Base-by-base conservation (phyloP, 2,113 vertebrate genomes). In the Pungitius pungitius region DNA sequence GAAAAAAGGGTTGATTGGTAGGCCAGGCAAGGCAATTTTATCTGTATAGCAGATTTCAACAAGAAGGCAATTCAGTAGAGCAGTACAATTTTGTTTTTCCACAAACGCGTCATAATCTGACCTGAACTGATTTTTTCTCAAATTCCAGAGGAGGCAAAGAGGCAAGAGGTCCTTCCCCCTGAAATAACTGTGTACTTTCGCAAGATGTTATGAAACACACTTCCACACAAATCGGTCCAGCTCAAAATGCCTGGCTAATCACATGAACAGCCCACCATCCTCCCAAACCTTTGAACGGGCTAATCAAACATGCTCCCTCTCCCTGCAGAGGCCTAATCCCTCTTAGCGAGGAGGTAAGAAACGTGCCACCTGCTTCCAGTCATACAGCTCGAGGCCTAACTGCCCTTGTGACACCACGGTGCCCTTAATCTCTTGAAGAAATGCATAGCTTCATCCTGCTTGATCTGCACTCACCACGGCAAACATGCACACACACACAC, bases 351-450 rank as follows among this genome's bases (percentile, higher is more conserved):
- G 75, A 83, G 3, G 77, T 66, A 80, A 45, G 80, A 86, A 90
- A 86, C 82, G 83, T 87, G 87, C 84, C 83, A 85, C 85, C 83
- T 86, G 89, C 82, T 85, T 88, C 87, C 85, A 82, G 78, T 56
- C 76, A 47, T 66, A 51, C 74, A 72, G 54, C 69, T 84, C 40
- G 5, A 59, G 72, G 87, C 83, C 79, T 58, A 59, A 78, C 65
- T 69, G 87, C 70, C 83, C 87, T 86, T 85, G 81, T 91, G 91
- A 91, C 82, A 86, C 80, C 56, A 74, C 1, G 27, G 64, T 70
- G 59, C 69, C 37, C 30, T 30, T 87, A 89, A 90, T 86, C 87
- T 78, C 68, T 61, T 43, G 59, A 87, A 66, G 70, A 78, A 89
- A 88, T 85, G 76, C 83, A 83, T 42, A 78, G 77, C 77, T 69